These are phyloP conservation scores for Thunnus maccoyii DNA, from an alignment of 2,113 vertebrate species.

Conservation along the genomic window DNA sequence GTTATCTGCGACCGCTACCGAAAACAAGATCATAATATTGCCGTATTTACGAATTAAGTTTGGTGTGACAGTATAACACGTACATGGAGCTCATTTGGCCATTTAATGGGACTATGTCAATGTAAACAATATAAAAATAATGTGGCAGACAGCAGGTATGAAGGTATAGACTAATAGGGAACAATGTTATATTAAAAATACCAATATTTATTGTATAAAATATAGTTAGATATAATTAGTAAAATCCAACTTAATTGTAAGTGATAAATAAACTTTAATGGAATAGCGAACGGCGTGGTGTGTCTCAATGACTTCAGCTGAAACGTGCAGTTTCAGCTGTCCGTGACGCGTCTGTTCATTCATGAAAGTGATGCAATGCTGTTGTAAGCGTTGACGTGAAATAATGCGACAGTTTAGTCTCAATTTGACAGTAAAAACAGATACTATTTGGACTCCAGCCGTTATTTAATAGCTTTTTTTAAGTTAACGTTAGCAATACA, in stretches of 20 bases:
- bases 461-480: too few relatives aligned
- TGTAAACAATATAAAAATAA: too few relatives aligned
- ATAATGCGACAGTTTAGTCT: background rate
- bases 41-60: background rate
- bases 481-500: too few relatives aligned
- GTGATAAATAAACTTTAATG: background rate
- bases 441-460: background rate
- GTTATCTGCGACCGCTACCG: too few relatives aligned
- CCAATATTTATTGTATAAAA: too few relatives aligned
- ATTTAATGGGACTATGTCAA: background rate
- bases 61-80: too few relatives aligned
- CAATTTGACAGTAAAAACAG: background rate
- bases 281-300: background rate
- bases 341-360: background rate
- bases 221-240: too few relatives aligned
- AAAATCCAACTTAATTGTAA: background rate
- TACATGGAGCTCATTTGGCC: background rate
- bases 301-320: background rate
- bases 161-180: too few relatives aligned
- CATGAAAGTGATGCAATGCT: constrained; percentile 38
- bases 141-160: too few relatives aligned
- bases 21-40: background rate
- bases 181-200: too few relatives aligned
- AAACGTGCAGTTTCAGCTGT: background rate
- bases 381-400: background rate